Evolutionary conservation across 2,888 invertebrate genomes (phyloP).

Genomic region (Gryllus longicercus): DNA sequence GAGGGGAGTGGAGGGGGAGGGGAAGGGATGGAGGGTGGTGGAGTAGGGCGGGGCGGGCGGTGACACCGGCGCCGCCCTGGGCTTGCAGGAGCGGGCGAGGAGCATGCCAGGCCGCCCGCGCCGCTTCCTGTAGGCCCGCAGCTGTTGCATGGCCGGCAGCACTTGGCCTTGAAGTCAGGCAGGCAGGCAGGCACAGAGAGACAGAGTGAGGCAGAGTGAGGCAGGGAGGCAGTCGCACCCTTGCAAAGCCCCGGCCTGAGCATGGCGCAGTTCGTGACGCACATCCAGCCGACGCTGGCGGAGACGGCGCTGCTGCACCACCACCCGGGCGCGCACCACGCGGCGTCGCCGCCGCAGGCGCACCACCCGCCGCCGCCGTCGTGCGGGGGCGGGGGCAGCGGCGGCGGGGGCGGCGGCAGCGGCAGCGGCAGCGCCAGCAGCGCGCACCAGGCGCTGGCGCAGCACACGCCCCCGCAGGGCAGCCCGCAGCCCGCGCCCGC

Average conservation of each 20-base stretch:
- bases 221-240: too few relatives aligned
- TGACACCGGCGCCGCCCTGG: too few relatives aligned
- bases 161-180: background rate
- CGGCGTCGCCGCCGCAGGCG: background rate
- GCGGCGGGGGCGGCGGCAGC: background rate
- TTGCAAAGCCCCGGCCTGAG: background rate
- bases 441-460: background rate
- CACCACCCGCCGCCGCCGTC: background rate
- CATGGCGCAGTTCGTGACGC: slow-evolving; percentile 38
- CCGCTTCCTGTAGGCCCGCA: background rate
- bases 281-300: slow-evolving; percentile 37
- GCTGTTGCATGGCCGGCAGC: background rate
- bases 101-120: background rate
- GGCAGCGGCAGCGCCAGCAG: background rate
- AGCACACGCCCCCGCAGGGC: too few relatives aligned
- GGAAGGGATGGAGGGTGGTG: too few relatives aligned
- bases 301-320: slow-evolving; percentile 35
- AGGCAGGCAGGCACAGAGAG: too few relatives aligned
- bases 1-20: too few relatives aligned
- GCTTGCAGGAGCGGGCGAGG: background rate
- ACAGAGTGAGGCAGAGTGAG: background rate
- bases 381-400: too few relatives aligned
- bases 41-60: too few relatives aligned
- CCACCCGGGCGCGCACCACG: slow-evolving; percentile 21
- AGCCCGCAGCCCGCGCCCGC: background rate